phyloP scores from a whole-genome alignment of 2,797 vertebrate species.

The Hippocampus kuda region DNA sequence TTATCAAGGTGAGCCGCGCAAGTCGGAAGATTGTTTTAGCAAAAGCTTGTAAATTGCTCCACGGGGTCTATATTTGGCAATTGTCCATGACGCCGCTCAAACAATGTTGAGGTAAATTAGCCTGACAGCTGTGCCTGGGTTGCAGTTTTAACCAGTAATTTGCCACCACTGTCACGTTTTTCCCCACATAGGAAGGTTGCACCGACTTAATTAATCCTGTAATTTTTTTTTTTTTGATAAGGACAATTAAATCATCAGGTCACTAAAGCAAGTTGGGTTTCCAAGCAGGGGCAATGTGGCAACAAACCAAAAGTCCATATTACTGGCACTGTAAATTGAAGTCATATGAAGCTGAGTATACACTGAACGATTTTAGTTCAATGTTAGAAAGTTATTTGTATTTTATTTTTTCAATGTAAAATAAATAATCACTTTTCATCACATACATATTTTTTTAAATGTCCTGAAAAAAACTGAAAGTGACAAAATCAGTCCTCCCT shows the following conservation, averaged over 20 bases:
- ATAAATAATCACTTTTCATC: no score
- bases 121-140: constrained; percentile 36
- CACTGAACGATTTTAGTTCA: not conserved
- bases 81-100: constrained; percentile 31
- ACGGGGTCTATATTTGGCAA: constrained; percentile 8
- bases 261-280: not conserved
- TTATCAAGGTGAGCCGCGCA: constrained; percentile 4
- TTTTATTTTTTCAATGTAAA: no score
- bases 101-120: constrained; percentile 39
- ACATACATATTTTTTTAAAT: no score
- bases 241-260: constrained; percentile 7
- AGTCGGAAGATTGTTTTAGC: not conserved
- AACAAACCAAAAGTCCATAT: not conserved
- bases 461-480: no score
- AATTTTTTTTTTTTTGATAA: constrained; percentile 8
- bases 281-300: not conserved
- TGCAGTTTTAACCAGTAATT: constrained; percentile 27
- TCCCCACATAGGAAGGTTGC: not conserved
- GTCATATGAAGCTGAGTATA: not conserved
- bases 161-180: constrained; percentile 20
- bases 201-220: not conserved
- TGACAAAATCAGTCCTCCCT: no score
- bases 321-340: not conserved
- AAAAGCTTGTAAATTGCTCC: not conserved
- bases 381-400: no score